Conservation (phyloP, 2,888 invertebrate species). For the Folsomia manolachei region DNA sequence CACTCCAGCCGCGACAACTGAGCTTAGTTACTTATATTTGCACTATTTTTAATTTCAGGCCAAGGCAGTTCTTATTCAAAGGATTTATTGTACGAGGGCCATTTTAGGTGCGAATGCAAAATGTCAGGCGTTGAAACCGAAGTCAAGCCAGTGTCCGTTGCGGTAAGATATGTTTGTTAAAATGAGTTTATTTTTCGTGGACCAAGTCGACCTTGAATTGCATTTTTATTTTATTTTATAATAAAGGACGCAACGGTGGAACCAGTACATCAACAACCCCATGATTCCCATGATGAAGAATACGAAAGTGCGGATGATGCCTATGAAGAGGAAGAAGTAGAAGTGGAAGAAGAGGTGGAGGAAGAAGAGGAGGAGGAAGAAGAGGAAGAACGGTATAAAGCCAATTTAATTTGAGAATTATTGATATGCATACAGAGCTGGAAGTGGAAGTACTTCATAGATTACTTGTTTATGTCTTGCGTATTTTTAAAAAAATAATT, state of each 20-base stretch:
- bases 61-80: too few relatives aligned
- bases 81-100: too few relatives aligned
- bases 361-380: constrained; percentile 51
- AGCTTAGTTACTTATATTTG: too few relatives aligned
- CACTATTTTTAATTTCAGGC: too few relatives aligned
- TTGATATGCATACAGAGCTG: background rate
- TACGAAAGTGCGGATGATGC: constrained; percentile 52
- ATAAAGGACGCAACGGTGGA: constrained; percentile 30
- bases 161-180: too few relatives aligned
- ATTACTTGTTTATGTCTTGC: too few relatives aligned
- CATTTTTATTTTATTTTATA: too few relatives aligned
- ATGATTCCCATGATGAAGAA: constrained; percentile 49
- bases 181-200: too few relatives aligned
- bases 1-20: too few relatives aligned
- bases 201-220: too few relatives aligned
- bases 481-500: background rate
- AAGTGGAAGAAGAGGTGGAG: constrained; percentile 51
- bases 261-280: constrained; percentile 22
- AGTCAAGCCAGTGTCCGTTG: background rate
- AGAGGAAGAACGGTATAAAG: constrained; percentile 57
- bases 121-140: constrained; percentile 17
- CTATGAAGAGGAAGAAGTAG: constrained; percentile 49
- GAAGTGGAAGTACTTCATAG: too few relatives aligned
- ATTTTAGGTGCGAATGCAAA: too few relatives aligned
- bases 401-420: background rate